These are phyloP conservation scores for Carollia perspicillata DNA, from an alignment of 2,113 vertebrate genomes.

Conservation along the genomic window DNA sequence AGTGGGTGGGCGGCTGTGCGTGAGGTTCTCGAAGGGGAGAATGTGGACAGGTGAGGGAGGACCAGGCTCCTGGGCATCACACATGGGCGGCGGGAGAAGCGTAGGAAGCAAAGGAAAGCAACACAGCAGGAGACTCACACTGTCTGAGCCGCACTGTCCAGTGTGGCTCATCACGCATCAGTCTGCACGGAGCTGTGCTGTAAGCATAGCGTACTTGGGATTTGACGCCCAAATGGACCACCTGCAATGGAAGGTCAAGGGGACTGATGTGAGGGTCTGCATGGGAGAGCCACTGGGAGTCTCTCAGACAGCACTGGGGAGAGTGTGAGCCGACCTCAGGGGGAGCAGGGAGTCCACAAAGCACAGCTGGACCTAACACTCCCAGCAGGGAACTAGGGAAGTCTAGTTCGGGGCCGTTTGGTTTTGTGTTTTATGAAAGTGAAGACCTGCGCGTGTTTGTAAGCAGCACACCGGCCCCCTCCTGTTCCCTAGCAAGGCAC, in stretches of 20 bases:
- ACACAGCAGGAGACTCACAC: too few relatives aligned
- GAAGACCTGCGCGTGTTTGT: not conserved
- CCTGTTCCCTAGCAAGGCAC: not conserved
- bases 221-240: not conserved
- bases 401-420: not conserved
- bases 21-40: not conserved
- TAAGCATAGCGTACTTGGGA: not conserved
- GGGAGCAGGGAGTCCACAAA: not conserved
- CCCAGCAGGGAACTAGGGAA: not conserved
- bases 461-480: not conserved
- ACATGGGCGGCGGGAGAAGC: not conserved
- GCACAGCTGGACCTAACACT: not conserved
- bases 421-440: not conserved
- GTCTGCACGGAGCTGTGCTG: not conserved
- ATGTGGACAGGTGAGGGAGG: not conserved
- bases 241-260: not conserved
- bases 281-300: not conserved
- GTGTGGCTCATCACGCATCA: accelerated
- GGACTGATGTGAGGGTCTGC: not conserved
- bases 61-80: not conserved
- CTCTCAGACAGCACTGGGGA: too few relatives aligned
- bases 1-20: too few relatives aligned
- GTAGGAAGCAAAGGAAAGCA: not conserved
- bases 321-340: not conserved
- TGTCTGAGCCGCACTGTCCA: accelerated